A percentile compares a stretch with the other conserved stretches of the same genome.
These are phyloP conservation scores for Otolemur garnettii DNA, from an alignment of 2,113 vertebrate genomes.

Conservation along the genomic window DNA sequence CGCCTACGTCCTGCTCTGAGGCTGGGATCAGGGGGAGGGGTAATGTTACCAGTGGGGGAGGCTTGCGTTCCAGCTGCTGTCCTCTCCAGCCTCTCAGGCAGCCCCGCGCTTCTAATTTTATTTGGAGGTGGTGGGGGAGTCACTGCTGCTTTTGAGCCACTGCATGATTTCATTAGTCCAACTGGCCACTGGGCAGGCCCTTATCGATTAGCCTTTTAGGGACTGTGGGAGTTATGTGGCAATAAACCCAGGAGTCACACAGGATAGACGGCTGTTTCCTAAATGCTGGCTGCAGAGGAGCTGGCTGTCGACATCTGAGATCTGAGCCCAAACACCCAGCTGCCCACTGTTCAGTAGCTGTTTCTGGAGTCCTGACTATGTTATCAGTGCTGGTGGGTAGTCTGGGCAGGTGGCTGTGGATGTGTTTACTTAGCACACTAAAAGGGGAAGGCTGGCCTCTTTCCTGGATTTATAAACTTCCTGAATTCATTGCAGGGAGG, in stretches of 20 bases:
- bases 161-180: conserved; percentile 44
- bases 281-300: not conserved
- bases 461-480: not conserved
- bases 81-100: not conserved
- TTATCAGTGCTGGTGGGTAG: not conserved
- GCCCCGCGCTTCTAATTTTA: not conserved
- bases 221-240: conserved; percentile 46
- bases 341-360: not conserved
- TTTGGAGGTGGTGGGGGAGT: conserved; percentile 7
- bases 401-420: not conserved
- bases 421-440: not conserved
- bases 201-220: conserved; percentile 47
- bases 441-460: not conserved
- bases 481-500: not conserved
- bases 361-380: conserved; percentile 16
- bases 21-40: not conserved
- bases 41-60: not conserved
- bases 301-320: not conserved
- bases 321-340: not conserved
- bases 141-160: accelerated
- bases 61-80: not conserved
- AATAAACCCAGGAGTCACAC: conserved; percentile 26
- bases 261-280: not conserved
- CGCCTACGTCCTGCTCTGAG: not conserved
- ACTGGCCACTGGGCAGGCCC: conserved; percentile 37